Evolutionary conservation across 2,113 vertebrate species (phyloP).

Genomic region (Gadus macrocephalus): DNA sequence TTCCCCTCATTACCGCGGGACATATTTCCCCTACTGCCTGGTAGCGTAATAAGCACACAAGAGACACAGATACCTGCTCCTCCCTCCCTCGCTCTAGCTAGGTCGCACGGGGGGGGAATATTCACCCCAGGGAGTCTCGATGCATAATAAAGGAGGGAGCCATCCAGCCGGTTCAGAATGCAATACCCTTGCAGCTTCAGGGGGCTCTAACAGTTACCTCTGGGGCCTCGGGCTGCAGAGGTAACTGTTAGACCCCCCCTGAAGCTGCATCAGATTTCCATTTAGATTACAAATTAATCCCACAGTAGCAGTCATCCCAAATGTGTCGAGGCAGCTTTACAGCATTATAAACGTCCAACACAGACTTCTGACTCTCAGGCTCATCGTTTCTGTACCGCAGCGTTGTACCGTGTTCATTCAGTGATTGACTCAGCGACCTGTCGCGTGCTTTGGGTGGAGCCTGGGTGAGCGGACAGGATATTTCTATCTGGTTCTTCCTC

Average conservation of each 20-base stretch:
- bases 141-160: constrained; percentile 22
- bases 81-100: constrained; percentile 18
- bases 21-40: too few relatives aligned
- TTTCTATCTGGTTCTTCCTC: too few relatives aligned
- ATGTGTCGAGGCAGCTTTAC: neutral
- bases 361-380: neutral
- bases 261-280: constrained; percentile 5
- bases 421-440: too few relatives aligned
- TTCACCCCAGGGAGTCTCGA: neutral
- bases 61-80: too few relatives aligned
- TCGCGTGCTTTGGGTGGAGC: too few relatives aligned
- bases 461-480: too few relatives aligned
- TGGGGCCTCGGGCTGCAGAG: neutral
- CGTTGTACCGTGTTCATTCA: too few relatives aligned
- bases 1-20: too few relatives aligned
- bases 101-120: constrained; percentile 32
- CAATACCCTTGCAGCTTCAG: too few relatives aligned
- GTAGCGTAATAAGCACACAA: neutral
- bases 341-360: neutral
- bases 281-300: constrained; percentile 25
- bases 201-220: neutral
- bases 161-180: neutral
- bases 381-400: neutral
- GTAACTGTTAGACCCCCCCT: too few relatives aligned
- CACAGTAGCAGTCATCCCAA: neutral